A percentile compares a stretch with the other conserved stretches of the same genome.
These are phyloP conservation scores for Dromius quadrimaculatus DNA, from an alignment of 2,888 invertebrate species.

Conservation along the genomic window DNA sequence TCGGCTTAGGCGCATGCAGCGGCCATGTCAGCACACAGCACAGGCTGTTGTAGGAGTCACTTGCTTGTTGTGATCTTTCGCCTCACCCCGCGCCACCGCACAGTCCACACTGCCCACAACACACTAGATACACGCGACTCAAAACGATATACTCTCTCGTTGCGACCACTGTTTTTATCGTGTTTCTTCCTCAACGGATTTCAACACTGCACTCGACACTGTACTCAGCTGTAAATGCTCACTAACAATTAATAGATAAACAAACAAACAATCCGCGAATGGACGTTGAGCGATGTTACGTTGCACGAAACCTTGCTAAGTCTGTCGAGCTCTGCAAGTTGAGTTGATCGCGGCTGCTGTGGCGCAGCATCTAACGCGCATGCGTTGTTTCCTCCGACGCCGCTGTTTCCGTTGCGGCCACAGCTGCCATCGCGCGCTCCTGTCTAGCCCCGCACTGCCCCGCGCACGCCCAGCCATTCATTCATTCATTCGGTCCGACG, in stretches of 20 bases:
- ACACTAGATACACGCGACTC: neutral
- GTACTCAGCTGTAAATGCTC: slow-evolving; percentile 6
- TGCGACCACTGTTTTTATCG: neutral
- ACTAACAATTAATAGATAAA: slow-evolving; percentile 57
- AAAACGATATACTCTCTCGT: neutral
- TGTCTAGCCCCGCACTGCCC: slow-evolving; percentile 1
- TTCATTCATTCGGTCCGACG: slow-evolving; percentile 41
- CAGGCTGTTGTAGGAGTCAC: slow-evolving; percentile 44
- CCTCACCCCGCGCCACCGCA: neutral
- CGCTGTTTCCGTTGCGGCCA: slow-evolving; percentile 16
- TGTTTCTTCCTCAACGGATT: neutral
- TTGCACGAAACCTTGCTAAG: slow-evolving; percentile 73
- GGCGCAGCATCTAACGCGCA: slow-evolving; percentile 54
- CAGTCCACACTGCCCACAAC: slow-evolving; percentile 14
- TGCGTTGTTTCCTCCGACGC: slow-evolving; percentile 62
- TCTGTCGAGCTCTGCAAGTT: slow-evolving; percentile 71
- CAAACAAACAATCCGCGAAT: slow-evolving; percentile 69
- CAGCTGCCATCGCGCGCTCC: slow-evolving; percentile 8
- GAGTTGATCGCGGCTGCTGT: slow-evolving; percentile 66
- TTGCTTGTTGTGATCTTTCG: slow-evolving; percentile 34
- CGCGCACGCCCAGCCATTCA: slow-evolving; percentile 10
- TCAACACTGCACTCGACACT: neutral
- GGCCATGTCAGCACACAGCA: slow-evolving; percentile 41
- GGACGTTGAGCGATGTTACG: slow-evolving; percentile 67
- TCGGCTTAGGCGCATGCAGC: slow-evolving; percentile 27